phyloP scores from a whole-genome alignment of 2,888 invertebrate genomes.

The Flexamia atlantica region DNA sequence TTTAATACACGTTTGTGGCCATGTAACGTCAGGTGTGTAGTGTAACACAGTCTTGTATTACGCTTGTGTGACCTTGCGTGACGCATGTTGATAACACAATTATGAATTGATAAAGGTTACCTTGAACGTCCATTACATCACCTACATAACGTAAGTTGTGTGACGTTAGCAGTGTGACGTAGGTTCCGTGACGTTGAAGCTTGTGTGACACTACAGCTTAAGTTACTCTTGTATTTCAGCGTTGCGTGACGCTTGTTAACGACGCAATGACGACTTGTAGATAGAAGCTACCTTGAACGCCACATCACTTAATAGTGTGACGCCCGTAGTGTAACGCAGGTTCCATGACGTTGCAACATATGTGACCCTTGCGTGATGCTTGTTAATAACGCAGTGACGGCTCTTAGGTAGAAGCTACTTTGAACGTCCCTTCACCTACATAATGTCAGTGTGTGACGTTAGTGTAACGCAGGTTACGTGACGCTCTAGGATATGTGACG shows the following conservation, averaged over 20 bases:
- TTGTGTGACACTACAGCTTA: neutral
- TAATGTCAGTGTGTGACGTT: neutral
- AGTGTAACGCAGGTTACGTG: neutral
- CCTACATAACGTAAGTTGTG: neutral
- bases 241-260: too few species aligned
- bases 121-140: neutral
- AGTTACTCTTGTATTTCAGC: neutral
- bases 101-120: too few species aligned
- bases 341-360: too few species aligned
- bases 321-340: neutral
- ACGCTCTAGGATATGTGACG: constrained; percentile 10
- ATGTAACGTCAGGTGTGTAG: neutral
- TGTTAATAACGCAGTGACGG: neutral
- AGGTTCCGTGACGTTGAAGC: neutral
- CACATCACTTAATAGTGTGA: too few species aligned
- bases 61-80: neutral
- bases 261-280: too few species aligned
- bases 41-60: too few species aligned
- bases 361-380: neutral
- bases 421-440: neutral
- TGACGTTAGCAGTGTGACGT: neutral
- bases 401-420: neutral
- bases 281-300: too few species aligned
- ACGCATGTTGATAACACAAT: too few species aligned
- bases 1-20: too few species aligned